Conservation (phyloP, 37 sponge, comb jelly and placozoan species). For the Spongilla lacustris region DNA sequence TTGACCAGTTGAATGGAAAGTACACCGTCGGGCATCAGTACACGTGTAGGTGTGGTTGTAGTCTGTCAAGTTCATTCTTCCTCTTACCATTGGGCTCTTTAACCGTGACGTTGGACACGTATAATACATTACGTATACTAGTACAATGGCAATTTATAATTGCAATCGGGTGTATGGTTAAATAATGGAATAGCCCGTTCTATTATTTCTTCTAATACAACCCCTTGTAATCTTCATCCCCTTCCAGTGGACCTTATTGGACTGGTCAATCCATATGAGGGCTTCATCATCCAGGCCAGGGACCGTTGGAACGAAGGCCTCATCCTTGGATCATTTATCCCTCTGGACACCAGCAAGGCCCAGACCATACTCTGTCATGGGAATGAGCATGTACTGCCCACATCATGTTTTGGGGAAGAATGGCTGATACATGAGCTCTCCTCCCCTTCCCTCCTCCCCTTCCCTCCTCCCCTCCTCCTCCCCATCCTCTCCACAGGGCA, state of each 20-base stretch:
- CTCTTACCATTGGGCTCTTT: too few species aligned
- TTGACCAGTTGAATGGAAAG: background rate
- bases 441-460: too few species aligned
- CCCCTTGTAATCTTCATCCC: background rate
- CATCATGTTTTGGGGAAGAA: background rate
- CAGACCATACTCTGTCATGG: background rate
- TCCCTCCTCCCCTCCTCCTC: background rate
- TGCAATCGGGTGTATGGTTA: too few species aligned
- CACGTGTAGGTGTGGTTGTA: background rate
- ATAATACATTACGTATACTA: too few species aligned
- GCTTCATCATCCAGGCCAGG: background rate
- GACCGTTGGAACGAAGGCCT: background rate
- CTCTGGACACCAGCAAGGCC: background rate
- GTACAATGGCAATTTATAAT: too few species aligned
- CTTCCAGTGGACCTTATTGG: background rate
- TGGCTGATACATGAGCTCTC: background rate
- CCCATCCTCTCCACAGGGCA: background rate
- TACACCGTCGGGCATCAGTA: background rate
- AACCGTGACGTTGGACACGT: too few species aligned
- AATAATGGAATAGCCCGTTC: too few species aligned
- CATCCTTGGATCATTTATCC: background rate
- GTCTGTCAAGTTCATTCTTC: too few species aligned
- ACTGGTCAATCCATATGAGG: background rate
- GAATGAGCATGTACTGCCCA: background rate
- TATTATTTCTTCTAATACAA: too few species aligned